Evolutionary conservation across 2,888 invertebrate species (phyloP), one percentile per base, ranked within the genome.

Genomic region (Agapetus fuscipes): DNA sequence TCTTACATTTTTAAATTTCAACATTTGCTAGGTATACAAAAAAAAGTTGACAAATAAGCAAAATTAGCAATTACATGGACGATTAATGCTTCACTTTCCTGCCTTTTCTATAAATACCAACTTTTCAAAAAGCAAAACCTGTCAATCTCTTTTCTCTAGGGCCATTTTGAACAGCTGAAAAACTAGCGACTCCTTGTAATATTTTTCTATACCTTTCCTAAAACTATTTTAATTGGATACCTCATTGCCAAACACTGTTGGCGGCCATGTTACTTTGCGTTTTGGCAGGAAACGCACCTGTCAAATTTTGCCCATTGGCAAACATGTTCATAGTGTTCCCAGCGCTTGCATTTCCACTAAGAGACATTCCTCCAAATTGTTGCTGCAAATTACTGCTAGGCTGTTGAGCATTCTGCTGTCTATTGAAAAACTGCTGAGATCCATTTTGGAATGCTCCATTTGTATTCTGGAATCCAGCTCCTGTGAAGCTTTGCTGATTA

Each of bases 171-270:
- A n/a, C n/a, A n/a, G n/a, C n/a, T n/a, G n/a, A n/a, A n/a, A n/a
- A n/a, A n/a, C n/a, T n/a, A n/a, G n/a, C n/a, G n/a, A n/a, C n/a
- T n/a, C n/a, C n/a, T n/a, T n/a, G n/a, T n/a, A n/a, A n/a, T n/a
- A n/a, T n/a, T n/a, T n/a, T n/a, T n/a, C n/a, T n/a, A n/a, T n/a
- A n/a, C n/a, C n/a, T n/a, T n/a, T n/a, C n/a, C n/a, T n/a, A n/a
- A n/a, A n/a, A n/a, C n/a, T 20, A 4, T 4, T 20, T 20, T 9
- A 6, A 20, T 20, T 9, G 20, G 5, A 9, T 9, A 20, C 20
- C 28, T 46, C 42, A 46, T 20, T 42, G 46, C 46, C 46, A 46
- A 5, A 41, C 46, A 14, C 46, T 41, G 33, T 44, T 46, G 17
- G 43, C 33, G n/a, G 46, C 39, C 36, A 46, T 35, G 36, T 41